These are phyloP conservation scores for Okapia johnstoni DNA, from an alignment of 2,113 vertebrate species.

Conservation along the genomic window DNA sequence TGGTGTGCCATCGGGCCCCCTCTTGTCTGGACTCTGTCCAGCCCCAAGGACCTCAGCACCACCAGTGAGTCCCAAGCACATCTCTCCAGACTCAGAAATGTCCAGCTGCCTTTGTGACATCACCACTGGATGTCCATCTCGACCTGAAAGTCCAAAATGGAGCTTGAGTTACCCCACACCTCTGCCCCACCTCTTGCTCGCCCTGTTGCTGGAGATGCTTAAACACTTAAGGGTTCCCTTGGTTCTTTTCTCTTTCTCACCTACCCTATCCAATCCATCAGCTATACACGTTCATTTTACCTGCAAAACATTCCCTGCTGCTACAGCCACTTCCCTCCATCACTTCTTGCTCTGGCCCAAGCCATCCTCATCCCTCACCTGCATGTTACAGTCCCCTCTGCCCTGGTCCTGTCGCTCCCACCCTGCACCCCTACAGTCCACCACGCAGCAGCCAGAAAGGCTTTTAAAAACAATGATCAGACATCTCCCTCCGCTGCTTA, in stretches of 20 bases:
- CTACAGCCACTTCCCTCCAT: background rate
- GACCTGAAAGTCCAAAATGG: background rate
- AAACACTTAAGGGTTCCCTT: background rate
- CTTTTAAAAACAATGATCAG: background rate
- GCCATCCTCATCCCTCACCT: too few species aligned
- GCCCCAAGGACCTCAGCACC: background rate
- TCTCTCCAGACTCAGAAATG: background rate
- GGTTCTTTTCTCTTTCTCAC: too few species aligned
- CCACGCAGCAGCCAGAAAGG: accelerated
- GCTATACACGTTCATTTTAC: background rate
- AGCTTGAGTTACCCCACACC: background rate
- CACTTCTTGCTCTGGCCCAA: background rate
- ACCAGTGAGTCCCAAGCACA: background rate
- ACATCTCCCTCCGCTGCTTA: background rate
- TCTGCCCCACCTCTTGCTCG: background rate
- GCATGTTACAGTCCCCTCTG: accelerated
- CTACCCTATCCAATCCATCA: background rate
- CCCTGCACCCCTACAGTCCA: background rate
- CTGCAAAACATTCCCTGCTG: background rate
- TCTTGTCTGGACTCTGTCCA: background rate
- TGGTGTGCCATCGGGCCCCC: accelerated
- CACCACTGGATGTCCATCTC: background rate
- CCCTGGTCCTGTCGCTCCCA: background rate
- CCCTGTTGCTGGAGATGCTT: background rate
- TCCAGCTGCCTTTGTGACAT: background rate